Evolutionary conservation across 2,797 vertebrate genomes (phyloP), one percentile per base, ranked within the genome.

Genomic region (Catamblyrhynchus diadema): DNA sequence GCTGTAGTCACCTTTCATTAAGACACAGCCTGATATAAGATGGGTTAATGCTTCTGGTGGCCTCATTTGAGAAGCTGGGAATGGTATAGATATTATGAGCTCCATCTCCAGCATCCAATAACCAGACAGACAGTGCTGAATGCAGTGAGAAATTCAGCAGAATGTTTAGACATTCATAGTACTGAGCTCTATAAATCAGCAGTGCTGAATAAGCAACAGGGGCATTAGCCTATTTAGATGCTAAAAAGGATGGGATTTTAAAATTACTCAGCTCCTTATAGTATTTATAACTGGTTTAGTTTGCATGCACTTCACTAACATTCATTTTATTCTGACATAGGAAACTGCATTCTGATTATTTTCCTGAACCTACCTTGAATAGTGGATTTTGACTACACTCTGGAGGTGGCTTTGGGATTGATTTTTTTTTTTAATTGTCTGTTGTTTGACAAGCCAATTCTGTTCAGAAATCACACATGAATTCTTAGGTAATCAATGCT

Each of bases 161-260:
- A 79, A 85, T 73, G 44, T 85, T 91, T 85, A 86, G 89, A 51
- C 61, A 66, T 93, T 79, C 84, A 51, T n/a, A 62, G 70, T 56
- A 66, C 62, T 72, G 82, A 94, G 73, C 86, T 73, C 92, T 65
- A 27, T 81, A 97, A 94, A 93, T 94, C 95, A 93, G 48, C 54
- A 69, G 32, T 96, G 93, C 95, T 96, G 95, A 96, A 95, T 95
- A 94, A 97, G 95, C 95, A 95, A 84, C 77, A 82, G 93, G 66
- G 77, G 80, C 77, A 94, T 96, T 96, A 94, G 70, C 48, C 90
- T 96, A 91, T 93, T 95, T 94, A 91, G 95, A 94, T 94, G 87
- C 91, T 93, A 90, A 95, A 93, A 92, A 66, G 93, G 74, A 86
- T 86, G 85, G 78, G 85, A 60, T 93, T 95, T 95, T 94, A 60